A percentile compares a stretch with the other conserved stretches of the same genome.
Conservation (phyloP, 1,140 invertebrate genomes). For the Harpegnathos saltator region DNA sequence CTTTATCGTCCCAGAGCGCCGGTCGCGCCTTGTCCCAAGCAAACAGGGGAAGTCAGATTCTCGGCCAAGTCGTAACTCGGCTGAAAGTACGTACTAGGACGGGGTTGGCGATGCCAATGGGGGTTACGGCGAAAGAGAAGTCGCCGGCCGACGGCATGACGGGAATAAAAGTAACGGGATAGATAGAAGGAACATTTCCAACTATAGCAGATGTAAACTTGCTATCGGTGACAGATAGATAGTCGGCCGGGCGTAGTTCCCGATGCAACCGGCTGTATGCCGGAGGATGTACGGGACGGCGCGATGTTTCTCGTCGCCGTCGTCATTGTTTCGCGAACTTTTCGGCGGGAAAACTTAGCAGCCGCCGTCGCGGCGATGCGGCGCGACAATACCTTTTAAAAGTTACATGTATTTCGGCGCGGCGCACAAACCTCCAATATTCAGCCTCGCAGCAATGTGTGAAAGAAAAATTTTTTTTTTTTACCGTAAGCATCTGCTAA, state of each 20-base stretch:
- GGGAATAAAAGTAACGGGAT: slow-evolving; percentile 71
- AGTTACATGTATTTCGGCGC: slow-evolving; percentile 65
- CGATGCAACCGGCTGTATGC: neutral
- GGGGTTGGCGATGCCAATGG: slow-evolving; percentile 28
- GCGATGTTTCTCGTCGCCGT: neutral
- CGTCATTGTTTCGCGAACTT: slow-evolving; percentile 69
- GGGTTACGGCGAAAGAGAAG: slow-evolving; percentile 44
- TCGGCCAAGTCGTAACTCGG: slow-evolving; percentile 60
- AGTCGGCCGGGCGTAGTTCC: slow-evolving; percentile 43
- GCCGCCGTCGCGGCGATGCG: slow-evolving; percentile 52
- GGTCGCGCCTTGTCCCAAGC: neutral
- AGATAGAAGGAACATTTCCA: slow-evolving; percentile 65
- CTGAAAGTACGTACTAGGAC: slow-evolving; percentile 34
- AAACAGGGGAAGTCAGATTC: slow-evolving; percentile 59
- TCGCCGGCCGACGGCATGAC: slow-evolving; percentile 15
- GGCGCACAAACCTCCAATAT: slow-evolving; percentile 19
- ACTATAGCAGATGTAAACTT: slow-evolving; percentile 76
- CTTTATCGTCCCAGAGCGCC: neutral
- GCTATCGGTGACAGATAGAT: slow-evolving; percentile 71
- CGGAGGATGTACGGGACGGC: neutral
- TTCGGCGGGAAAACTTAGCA: slow-evolving; percentile 67
- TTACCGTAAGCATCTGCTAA: no score
- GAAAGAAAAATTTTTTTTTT: no score
- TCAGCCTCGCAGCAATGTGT: neutral
- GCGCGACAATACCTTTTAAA: slow-evolving; percentile 63